phyloP scores from a whole-genome alignment of 2,797 vertebrate species.

The Botia almorhae region DNA sequence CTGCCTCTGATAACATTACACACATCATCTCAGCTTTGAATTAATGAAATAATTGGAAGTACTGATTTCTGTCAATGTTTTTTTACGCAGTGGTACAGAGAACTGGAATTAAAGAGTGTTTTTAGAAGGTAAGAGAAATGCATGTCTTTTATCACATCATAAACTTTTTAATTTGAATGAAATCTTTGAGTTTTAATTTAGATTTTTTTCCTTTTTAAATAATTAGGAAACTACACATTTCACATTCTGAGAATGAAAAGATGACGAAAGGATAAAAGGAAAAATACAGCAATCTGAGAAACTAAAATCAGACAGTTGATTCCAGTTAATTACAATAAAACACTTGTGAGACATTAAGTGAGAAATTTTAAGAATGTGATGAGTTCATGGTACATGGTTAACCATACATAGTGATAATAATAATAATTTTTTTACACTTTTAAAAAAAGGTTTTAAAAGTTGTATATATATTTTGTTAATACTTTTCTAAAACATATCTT shows the following conservation, averaged over 20 bases:
- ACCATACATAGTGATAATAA: conserved; percentile 58
- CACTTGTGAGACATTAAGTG: conserved; percentile 2
- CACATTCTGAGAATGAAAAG: conserved; percentile 14
- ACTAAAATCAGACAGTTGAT: not conserved
- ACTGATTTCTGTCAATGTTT: conserved; percentile 1
- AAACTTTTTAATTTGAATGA: not conserved
- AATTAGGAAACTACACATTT: conserved; percentile 20
- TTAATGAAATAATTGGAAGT: not conserved
- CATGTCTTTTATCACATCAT: not conserved
- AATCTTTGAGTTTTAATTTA: not conserved
- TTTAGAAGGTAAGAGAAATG: conserved; percentile 61
- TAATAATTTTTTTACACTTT: conserved; percentile 70
- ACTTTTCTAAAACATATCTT: conserved; percentile 73
- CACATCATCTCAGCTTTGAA: not conserved
- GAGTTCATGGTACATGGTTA: not conserved
- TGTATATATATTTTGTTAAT: conserved; percentile 79
- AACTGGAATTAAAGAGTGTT: conserved; percentile 75
- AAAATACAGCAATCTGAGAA: conserved; percentile 14
- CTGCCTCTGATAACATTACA: not conserved
- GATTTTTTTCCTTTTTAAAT: not conserved
- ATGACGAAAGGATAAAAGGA: conserved; percentile 19
- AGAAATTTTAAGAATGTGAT: not conserved
- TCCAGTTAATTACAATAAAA: conserved; percentile 16
- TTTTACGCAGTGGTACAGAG: conserved; percentile 74
- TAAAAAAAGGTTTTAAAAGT: conserved; percentile 73